These are phyloP conservation scores for Patagioenas fasciata DNA, from an alignment of 2,113 vertebrate species.

Conservation along the genomic window DNA sequence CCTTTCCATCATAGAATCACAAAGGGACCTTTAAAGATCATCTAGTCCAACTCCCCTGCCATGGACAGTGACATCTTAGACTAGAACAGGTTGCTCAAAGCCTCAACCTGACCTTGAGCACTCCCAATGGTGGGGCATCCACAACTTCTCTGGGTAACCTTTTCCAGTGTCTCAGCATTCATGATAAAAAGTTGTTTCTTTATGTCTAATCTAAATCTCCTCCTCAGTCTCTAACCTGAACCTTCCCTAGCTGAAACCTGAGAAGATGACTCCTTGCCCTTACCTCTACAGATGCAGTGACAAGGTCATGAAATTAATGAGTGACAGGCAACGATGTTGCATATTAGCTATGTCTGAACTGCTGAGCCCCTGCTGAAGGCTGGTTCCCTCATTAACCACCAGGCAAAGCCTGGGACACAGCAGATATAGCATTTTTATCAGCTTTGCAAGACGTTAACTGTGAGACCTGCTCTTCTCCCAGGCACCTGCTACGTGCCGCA, in stretches of 20 bases:
- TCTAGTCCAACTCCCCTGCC: too few species aligned
- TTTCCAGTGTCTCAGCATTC: background rate
- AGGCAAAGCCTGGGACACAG: background rate
- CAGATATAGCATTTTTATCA: background rate
- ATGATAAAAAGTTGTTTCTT: background rate
- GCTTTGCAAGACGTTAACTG: background rate
- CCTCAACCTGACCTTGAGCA: background rate
- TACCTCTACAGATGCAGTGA: background rate
- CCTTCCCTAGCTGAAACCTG: background rate
- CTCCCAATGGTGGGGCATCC: background rate
- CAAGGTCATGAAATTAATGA: rapidly evolving
- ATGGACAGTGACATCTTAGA: background rate
- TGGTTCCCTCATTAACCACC: background rate
- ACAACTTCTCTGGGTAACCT: background rate
- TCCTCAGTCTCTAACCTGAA: background rate
- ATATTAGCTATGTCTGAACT: background rate
- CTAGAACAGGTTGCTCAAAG: background rate
- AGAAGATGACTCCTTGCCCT: background rate
- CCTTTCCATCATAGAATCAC: background rate
- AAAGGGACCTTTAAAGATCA: background rate
- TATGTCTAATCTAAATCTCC: background rate
- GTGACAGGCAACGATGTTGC: rapidly evolving
- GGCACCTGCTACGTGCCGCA: background rate
- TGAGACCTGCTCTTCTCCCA: background rate
- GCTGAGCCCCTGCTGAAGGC: background rate